These are phyloP conservation scores for Orchesella cincta DNA, from an alignment of 1,140 invertebrate species.

Conservation along the genomic window DNA sequence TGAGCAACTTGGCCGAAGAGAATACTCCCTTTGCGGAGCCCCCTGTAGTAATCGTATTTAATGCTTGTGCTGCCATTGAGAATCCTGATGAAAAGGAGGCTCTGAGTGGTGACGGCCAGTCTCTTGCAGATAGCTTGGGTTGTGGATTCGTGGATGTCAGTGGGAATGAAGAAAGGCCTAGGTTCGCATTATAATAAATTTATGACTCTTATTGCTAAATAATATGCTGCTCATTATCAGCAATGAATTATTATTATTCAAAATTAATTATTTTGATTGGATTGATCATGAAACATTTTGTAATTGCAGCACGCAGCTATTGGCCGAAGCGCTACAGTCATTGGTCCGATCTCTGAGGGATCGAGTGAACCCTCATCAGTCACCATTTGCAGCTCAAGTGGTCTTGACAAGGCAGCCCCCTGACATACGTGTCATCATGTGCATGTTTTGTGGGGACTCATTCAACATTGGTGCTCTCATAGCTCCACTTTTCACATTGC, in stretches of 20 bases:
- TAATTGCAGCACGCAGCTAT: constrained; percentile 65
- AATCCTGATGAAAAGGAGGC: constrained; percentile 46
- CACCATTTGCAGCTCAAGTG: constrained; percentile 46
- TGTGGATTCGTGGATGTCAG: constrained; percentile 51
- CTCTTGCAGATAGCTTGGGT: constrained; percentile 51
- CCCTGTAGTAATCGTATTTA: constrained; percentile 54
- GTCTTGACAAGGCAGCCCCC: constrained; percentile 45
- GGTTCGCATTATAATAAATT: too few relatives aligned
- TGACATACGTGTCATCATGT: constrained; percentile 81
- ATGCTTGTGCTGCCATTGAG: constrained; percentile 7
- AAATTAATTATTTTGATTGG: too few relatives aligned
- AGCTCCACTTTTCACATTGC: constrained; percentile 81
- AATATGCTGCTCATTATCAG: constrained; percentile 3
- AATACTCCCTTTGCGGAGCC: constrained; percentile 84
- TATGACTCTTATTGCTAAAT: background rate
- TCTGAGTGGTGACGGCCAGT: constrained; percentile 50
- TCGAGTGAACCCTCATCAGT: constrained; percentile 44
- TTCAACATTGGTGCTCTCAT: constrained; percentile 88
- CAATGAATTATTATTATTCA: too few relatives aligned
- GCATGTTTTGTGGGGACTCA: constrained; percentile 95
- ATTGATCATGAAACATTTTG: constrained; percentile 72
- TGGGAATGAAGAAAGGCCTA: constrained; percentile 37
- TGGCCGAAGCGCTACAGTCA: constrained; percentile 73
- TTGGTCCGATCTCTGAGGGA: constrained; percentile 61
- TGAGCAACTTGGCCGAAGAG: constrained; percentile 87